Evolutionary conservation across 2,888 invertebrate genomes (phyloP), one percentile per base, ranked within the genome.

Genomic region (Xestia sexstrigata): DNA sequence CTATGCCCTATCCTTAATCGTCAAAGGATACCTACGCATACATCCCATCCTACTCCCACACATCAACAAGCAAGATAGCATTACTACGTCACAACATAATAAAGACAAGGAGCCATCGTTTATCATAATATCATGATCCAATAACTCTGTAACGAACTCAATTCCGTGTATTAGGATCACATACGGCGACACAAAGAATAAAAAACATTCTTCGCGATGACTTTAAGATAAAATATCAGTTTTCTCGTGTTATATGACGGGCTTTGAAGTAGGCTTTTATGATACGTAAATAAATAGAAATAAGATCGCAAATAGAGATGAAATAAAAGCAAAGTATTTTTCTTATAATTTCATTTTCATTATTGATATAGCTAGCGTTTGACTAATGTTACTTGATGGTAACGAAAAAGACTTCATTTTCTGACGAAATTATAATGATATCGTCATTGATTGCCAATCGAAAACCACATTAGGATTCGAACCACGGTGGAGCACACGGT

Each of bases 151-250:
- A 76, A 80, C 69, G 62, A 80, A 76, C 82, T 76, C 82, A 69
- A 80, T 80, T 82, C 45, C 45, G n/a, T 60, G 7, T 76, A 75
- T 81, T 69, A 79, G 76, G 76, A 58, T 58, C 39, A 35, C 39
- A 63, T 63, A 45, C 17, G 45, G 23, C 13, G 35, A 67, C 47
- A 78, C 47, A 76, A 76, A 66, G 65, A 73, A 84, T 80, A 86
- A 85, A 81, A 68, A 86, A 81, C 81, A 87, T 86, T 85, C 76
- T 79, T 84, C 81, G 82, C 82, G 90, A 89, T 88, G 78, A 86
- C 81, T 89, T 88, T 62, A 67, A 45, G 73, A 73, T 83, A 84
- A 89, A 91, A 89, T 92, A 92, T 91, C 90, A 87, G 77, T 82
- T 91, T 89, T 86, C 89, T 88, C 82, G 74, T 79, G 70, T 79